Conservation (phyloP, 2,888 invertebrate genomes). For the Latheticus oryzae region DNA sequence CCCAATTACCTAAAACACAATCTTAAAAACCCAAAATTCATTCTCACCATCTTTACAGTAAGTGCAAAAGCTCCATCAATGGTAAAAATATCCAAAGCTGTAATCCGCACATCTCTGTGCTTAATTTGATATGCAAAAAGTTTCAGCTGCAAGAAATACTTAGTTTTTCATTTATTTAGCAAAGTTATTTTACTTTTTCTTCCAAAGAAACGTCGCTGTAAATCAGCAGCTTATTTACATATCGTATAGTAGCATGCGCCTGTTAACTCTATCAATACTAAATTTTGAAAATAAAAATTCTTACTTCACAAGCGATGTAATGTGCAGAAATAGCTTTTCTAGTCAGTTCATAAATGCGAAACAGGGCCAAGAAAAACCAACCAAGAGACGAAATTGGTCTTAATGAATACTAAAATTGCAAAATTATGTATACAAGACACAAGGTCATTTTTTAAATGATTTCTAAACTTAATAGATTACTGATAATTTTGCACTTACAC, state of each 20-base stretch:
- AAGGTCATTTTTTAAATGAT: neutral
- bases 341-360: slow-evolving; percentile 28
- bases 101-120: slow-evolving; percentile 19
- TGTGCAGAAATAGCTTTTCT: slow-evolving; percentile 34
- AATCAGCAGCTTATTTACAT: slow-evolving; percentile 25
- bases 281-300: slow-evolving; percentile 2
- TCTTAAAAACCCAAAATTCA: no score
- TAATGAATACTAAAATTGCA: no score
- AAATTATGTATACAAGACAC: no score
- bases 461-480: no score
- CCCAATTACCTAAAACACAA: slow-evolving; percentile 27
- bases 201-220: slow-evolving; percentile 6
- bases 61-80: slow-evolving; percentile 32
- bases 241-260: slow-evolving; percentile 18
- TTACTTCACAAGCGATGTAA: slow-evolving; percentile 23
- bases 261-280: slow-evolving; percentile 8
- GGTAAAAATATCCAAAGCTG: slow-evolving; percentile 28
- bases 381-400: slow-evolving; percentile 37
- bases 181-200: slow-evolving; percentile 23
- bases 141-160: slow-evolving; percentile 24
- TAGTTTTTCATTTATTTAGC: slow-evolving; percentile 1
- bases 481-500: slow-evolving; percentile 26
- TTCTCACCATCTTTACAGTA: no score
- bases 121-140: slow-evolving; percentile 31
- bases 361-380: slow-evolving; percentile 32